Evolutionary conservation across 2,113 vertebrate genomes (phyloP).

Genomic region (Pagrus major): DNA sequence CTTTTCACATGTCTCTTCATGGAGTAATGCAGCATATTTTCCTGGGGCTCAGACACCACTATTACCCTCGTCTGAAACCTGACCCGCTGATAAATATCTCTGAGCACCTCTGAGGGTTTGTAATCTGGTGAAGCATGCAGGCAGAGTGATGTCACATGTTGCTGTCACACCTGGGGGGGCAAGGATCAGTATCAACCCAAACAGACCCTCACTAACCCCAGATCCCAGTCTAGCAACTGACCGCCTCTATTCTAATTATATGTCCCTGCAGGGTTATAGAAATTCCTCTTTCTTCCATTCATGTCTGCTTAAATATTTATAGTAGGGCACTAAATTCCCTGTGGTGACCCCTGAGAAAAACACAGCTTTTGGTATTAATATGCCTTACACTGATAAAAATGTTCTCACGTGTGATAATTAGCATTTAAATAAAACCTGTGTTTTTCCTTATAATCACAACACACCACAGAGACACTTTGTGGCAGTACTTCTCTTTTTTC

Average conservation of each 20-base stretch:
- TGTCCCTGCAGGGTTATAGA: conserved; percentile 32
- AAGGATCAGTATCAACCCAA: conserved; percentile 66
- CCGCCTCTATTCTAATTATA: not conserved
- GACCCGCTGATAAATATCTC: conserved; percentile 69
- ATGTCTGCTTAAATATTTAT: conserved; percentile 30
- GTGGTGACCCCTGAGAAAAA: not conserved
- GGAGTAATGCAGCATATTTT: conserved; percentile 5
- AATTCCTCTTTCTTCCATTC: conserved; percentile 33
- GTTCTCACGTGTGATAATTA: not conserved
- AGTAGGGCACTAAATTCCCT: not conserved
- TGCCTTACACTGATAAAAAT: not conserved
- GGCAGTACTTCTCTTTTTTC: conserved; percentile 40
- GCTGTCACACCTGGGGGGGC: conserved; percentile 62
- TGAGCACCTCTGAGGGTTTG: conserved; percentile 49
- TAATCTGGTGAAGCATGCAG: conserved; percentile 68
- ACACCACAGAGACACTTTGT: not conserved
- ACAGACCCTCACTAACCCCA: conserved; percentile 60
- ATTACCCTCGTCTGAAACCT: conserved; percentile 47
- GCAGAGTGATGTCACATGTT: conserved; percentile 74
- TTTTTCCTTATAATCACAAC: conserved; percentile 1
- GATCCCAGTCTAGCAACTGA: conserved; percentile 21
- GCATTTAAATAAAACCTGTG: not conserved
- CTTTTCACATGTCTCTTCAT: conserved; percentile 14
- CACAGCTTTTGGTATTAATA: not conserved
- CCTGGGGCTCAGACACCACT: conserved; percentile 8